Evolutionary conservation across 2,113 vertebrate species (phyloP).

Genomic region (Alethe castanea): DNA sequence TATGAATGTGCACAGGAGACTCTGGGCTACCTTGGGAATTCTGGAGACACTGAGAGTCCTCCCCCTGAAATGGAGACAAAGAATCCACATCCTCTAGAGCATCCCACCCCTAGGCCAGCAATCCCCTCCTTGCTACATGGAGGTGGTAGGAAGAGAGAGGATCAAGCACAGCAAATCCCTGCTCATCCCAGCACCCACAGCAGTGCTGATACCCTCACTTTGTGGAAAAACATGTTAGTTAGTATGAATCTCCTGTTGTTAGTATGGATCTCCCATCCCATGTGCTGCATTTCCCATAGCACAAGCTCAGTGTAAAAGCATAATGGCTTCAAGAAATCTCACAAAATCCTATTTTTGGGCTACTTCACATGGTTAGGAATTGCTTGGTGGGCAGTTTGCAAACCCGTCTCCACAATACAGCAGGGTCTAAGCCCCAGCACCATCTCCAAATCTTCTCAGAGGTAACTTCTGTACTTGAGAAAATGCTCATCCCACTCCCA

Average conservation of each 20-base stretch:
- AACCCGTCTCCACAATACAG: not conserved
- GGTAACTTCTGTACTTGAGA: not conserved
- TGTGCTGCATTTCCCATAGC: not conserved
- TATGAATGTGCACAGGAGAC: accelerated
- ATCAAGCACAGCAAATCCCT: not conserved
- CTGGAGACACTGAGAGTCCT: not conserved
- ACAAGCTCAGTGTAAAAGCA: not conserved
- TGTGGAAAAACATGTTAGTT: not conserved
- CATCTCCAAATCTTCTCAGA: not conserved
- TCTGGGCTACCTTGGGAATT: not conserved
- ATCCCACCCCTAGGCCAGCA: not conserved
- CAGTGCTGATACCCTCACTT: not conserved
- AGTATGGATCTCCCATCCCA: not conserved
- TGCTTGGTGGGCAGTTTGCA: not conserved
- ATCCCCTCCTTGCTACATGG: accelerated
- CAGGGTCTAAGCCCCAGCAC: not conserved
- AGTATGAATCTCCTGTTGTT: no score
- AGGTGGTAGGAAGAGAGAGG: not conserved
- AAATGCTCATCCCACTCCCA: not conserved
- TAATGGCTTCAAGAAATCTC: not conserved
- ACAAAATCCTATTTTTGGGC: not conserved
- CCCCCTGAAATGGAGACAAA: accelerated
- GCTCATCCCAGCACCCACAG: not conserved
- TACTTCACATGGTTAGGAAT: not conserved
- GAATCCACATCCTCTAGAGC: not conserved